A percentile compares a stretch with the other conserved stretches of the same genome.
Conservation (phyloP, 2,113 vertebrate genomes). For the Brienomyrus brachyistius region DNA sequence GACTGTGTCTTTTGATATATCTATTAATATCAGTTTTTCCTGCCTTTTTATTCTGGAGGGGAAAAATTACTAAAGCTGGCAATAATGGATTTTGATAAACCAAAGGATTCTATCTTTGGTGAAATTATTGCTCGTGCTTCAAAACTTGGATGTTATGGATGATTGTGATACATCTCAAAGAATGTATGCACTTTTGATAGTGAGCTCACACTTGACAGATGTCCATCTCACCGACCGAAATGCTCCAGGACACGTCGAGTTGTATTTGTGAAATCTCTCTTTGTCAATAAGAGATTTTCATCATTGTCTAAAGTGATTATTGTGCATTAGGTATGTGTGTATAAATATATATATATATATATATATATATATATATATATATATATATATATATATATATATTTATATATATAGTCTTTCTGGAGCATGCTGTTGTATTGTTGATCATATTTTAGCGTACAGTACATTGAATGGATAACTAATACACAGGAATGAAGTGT, state of each 20-base stretch:
- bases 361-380: no score
- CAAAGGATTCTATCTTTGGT: conserved; percentile 63
- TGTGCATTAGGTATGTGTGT: conserved; percentile 7
- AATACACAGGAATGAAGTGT: conserved; percentile 53
- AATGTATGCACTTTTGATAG: conserved; percentile 25
- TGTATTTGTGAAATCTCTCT: no score
- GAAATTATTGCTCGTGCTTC: conserved; percentile 53
- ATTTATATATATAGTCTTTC: conserved; percentile 36
- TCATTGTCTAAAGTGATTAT: conserved; percentile 30
- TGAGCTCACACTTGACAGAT: conserved; percentile 25
- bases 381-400: no score
- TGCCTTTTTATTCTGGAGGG: conserved; percentile 17
- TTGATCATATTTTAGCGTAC: conserved; percentile 58
- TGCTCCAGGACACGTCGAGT: conserved; percentile 26
- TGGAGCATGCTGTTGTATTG: conserved; percentile 57
- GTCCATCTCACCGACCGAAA: conserved; percentile 49
- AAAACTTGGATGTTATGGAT: conserved; percentile 10
- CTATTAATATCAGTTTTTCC: conserved; percentile 10
- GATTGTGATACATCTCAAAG: conserved; percentile 5
- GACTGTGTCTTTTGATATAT: conserved; percentile 9
- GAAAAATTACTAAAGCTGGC: conserved; percentile 33
- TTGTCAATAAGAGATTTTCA: background rate
- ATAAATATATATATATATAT: no score
- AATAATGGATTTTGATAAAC: conserved; percentile 58
- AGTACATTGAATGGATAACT: conserved; percentile 60